Percentiles rank a stretch among this genome's conserved stretches.
phyloP scores from a whole-genome alignment of 2,797 vertebrate genomes.

The Lepilemur septentrionalis region DNA sequence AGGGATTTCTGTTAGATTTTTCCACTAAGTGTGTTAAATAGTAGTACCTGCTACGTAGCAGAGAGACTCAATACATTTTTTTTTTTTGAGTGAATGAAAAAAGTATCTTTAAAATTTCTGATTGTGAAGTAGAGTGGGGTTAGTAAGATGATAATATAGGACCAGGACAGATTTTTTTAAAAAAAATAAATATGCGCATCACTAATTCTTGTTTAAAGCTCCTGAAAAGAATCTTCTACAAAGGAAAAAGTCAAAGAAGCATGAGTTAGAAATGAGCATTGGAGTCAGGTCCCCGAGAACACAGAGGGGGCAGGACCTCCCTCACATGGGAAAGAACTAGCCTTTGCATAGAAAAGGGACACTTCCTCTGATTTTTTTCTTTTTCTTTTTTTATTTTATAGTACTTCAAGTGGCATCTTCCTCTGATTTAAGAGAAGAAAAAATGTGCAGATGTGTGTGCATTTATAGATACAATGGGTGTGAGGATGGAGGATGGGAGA shows the following conservation, averaged over 20 bases:
- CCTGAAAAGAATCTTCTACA: not conserved
- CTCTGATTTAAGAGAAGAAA: not conserved
- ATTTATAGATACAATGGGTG: not conserved
- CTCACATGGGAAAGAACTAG: not conserved
- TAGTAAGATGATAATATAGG: not conserved
- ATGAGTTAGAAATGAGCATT: not conserved
- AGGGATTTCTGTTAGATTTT: not conserved
- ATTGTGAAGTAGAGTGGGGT: not conserved
- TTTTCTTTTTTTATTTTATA: too few relatives aligned
- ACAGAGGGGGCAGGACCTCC: accelerated
- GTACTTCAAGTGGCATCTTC: too few relatives aligned
- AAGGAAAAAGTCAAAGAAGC: not conserved
- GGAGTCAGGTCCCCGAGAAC: not conserved
- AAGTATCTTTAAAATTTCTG: not conserved
- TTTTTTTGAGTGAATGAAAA: not conserved
- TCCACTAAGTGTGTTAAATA: not conserved
- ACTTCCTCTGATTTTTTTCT: not conserved
- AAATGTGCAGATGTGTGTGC: not conserved
- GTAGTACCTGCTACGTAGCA: not conserved
- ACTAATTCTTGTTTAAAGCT: not conserved
- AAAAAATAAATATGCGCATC: not conserved
- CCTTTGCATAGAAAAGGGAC: not conserved
- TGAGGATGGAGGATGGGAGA: not conserved
- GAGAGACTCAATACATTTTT: not conserved
- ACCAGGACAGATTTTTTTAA: not conserved